Evolutionary conservation across 1,140 invertebrate genomes (phyloP), one percentile per base, ranked within the genome.

Genomic region (Calliphora vicina): DNA sequence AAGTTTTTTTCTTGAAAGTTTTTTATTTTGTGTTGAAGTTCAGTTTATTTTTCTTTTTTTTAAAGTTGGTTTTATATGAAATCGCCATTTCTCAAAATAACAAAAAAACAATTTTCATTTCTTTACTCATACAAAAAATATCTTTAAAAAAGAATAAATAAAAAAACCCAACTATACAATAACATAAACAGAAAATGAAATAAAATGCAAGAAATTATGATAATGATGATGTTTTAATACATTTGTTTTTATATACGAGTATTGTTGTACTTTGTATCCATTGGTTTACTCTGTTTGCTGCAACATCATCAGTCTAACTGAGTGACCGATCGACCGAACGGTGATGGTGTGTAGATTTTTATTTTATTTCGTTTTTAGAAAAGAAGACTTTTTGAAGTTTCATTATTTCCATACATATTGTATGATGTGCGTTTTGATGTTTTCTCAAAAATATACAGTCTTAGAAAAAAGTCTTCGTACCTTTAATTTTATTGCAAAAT

Each of bases 161-260:
- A 5, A 6, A 43, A 43, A n/a, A n/a, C 20, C 17, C 6, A 61
- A 61, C 6, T 61, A 61, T 15, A 61, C 4, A 61, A 61, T 61
- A 61, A 61, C 8, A 1, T 23, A 67, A 23, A 23, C 12, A 23
- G 61, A 25, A 78, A 45, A 23, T 15, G 42, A 78, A 45, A 78
- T 78, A 78, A 78, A 78, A 78, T 78, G 74, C 35, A 43, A 42
- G 35, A 78, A 42, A 78, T 78, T 78, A 78, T 78, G 74, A 78
- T 78, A 45, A 78, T 23, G 74, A 78, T 76, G 73, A 76, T 57
- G 50, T 57, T 57, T 57, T 57, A 57, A 57, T 57, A 57, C 50
- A n/a, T 57, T 57, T 57, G 35, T 35, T 8, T 35, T 57, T n/a
- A n/a, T n/a, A n/a, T n/a, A n/a, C n/a, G n/a, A n/a, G 15, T 17